Evolutionary conservation across 2,797 vertebrate genomes (phyloP), one percentile per base, ranked within the genome.

Genomic region (Percopsis omiscomaycus): DNA sequence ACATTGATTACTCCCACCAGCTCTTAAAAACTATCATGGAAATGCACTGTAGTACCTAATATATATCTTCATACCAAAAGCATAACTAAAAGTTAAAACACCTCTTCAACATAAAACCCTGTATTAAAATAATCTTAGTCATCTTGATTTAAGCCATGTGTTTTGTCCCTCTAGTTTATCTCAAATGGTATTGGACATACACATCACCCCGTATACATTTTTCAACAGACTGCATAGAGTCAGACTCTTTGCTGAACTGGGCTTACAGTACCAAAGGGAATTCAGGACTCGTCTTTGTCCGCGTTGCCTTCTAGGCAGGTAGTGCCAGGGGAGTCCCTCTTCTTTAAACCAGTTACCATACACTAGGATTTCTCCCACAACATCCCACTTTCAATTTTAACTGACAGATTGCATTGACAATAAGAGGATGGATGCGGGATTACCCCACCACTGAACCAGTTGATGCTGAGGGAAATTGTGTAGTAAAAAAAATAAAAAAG

Each of bases 61-160:
- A 85, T 87, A 89, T 80, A 90, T 86, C 83, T 91, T 87, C 87
- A 90, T 89, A 92, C 71, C 84, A 87, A 87, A 87, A 79, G 84
- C 27, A 91, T 74, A 79, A 69, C 86, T 77, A 88, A 70, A 80
- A 59, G 66, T 84, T 78, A 82, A 76, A 75, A 61, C 66, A 88
- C 82, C 78, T 86, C 72, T 70, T 83, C 80, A 69, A 79, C 77
- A 86, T 87, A 85, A 88, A 91, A 92, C 88, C 91, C 91, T 91
- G 91, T 92, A 86, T 88, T 86, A 84, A 70, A 84, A 86, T 80
- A 79, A 80, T 83, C 76, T 76, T 55, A 29, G 28, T 58, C 69
- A 68, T 55, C 64, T 69, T 69, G 68, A 81, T 82, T 85, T 78
- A 58, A 69, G 64, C 74, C 63, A 72, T 81, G 80, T 78, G 71